These are phyloP conservation scores for Ianthella basta DNA, from an alignment of 37 sponge, comb jelly and placozoan genomes.

Conservation along the genomic window DNA sequence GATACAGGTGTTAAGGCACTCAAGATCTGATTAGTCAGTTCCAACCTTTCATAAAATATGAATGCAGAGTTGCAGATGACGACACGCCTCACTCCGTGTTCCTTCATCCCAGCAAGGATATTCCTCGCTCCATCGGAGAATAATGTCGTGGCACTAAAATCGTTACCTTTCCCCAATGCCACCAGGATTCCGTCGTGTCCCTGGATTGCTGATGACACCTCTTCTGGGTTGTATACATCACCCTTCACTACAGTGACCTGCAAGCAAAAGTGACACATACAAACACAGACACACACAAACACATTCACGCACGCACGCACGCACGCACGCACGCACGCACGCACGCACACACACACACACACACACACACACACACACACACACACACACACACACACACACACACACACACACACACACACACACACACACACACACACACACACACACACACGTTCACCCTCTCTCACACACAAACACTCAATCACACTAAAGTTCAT, in stretches of 20 bases:
- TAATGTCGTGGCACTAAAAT: neutral
- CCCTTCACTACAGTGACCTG: slow-evolving; percentile 13
- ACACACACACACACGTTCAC: neutral
- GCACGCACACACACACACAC: no score
- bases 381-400: slow-evolving; percentile 20
- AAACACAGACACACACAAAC: no score
- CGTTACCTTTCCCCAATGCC: neutral
- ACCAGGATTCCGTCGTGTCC: neutral
- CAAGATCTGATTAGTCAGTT: no score
- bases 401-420: slow-evolving; percentile 34
- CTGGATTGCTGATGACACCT: neutral
- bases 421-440: slow-evolving; percentile 5
- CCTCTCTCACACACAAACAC: neutral
- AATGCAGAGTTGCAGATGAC: slow-evolving; percentile 7
- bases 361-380: neutral
- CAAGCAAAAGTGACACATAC: no score
- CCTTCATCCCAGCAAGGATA: slow-evolving; percentile 12
- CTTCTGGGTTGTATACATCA: neutral
- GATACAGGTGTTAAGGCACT: no score
- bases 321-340: no score
- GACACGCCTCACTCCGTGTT: neutral
- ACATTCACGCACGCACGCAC: no score
- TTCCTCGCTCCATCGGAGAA: neutral
- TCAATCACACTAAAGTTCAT: no score
- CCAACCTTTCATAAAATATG: neutral